These are phyloP conservation scores for Narcine bancroftii DNA, from an alignment of 2,113 vertebrate genomes.

Conservation along the genomic window DNA sequence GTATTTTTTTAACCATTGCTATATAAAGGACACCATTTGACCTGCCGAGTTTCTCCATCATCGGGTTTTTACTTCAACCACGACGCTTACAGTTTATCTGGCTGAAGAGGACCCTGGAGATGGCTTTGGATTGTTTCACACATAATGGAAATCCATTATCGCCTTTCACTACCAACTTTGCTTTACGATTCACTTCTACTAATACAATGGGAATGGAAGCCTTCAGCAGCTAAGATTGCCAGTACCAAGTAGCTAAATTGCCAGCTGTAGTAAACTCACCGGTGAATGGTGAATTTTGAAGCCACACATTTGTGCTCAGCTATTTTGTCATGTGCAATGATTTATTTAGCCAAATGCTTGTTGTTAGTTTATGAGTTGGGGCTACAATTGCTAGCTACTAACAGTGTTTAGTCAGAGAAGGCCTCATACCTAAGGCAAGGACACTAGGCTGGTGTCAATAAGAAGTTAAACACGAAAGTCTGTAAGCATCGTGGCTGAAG, in stretches of 20 bases:
- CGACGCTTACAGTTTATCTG: no score
- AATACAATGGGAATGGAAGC: neutral
- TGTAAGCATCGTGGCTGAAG: no score
- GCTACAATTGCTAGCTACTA: neutral
- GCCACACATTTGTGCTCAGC: neutral
- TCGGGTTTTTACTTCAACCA: no score
- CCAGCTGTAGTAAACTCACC: neutral
- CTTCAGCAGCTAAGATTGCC: neutral
- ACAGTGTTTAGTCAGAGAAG: neutral
- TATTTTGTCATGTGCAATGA: neutral
- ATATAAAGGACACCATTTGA: no score
- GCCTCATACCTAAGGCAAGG: neutral
- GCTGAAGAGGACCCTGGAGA: no score
- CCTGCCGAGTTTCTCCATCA: no score
- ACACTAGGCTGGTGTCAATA: neutral
- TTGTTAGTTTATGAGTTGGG: neutral
- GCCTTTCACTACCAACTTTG: neutral
- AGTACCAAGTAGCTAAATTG: neutral
- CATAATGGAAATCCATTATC: neutral
- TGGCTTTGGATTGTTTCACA: no score
- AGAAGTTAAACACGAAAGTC: no score
- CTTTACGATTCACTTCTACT: neutral
- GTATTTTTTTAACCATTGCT: no score
- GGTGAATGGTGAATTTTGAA: neutral
- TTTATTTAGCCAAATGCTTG: neutral